Evolutionary conservation across 1,140 invertebrate species (phyloP), one percentile per base, ranked within the genome.

Genomic region (Hestina assimilis): DNA sequence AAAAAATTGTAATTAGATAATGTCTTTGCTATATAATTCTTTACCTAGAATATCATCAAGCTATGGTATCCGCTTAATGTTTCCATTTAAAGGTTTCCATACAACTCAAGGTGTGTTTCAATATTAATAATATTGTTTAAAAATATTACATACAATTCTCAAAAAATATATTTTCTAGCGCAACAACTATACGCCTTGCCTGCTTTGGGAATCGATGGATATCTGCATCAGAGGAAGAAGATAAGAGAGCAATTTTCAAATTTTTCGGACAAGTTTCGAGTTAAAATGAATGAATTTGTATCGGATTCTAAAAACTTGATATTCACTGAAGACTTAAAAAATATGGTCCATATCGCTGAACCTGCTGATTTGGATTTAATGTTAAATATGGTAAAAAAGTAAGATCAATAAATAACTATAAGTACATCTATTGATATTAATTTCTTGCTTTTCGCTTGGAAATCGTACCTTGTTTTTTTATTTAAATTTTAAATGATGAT

Each of bases 281-380:
- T 60, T 0, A 93, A 94, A 89, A 95, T 96, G 93, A 72, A 56
- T 9, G 90, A 92, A 31, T 93, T 91, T 79, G 72, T 91, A 4
- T 57, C 69, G 0, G 69, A 90, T 6, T 73, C 90, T 0, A 89
- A 91, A 40, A 91, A 90, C 58, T 92, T 95, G 89, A 91, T 96
- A 59, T 96, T 96, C 67, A 95, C 94, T 4, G 95, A 96, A 86
- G 95, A 96, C 85, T 83, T 96, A 4, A 96, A 96, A 76, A 94
- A 94, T 72, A 94, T 96, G 91, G 74, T 95, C 5, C 92, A 95
- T 74, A 76, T 96, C 21, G 89, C 90, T 9, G 90, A 93, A 42
- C 89, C 90, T 29, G 85, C 91, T 38, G 94, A 96, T 77, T 58
- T 95, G 4, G 69, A 92, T 1, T 72, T 96, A n/a, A 56, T 94